A percentile compares a stretch with the other conserved stretches of the same genome.
Conservation (phyloP, 2,797 vertebrate species). For the Phoxinus dragarum region DNA sequence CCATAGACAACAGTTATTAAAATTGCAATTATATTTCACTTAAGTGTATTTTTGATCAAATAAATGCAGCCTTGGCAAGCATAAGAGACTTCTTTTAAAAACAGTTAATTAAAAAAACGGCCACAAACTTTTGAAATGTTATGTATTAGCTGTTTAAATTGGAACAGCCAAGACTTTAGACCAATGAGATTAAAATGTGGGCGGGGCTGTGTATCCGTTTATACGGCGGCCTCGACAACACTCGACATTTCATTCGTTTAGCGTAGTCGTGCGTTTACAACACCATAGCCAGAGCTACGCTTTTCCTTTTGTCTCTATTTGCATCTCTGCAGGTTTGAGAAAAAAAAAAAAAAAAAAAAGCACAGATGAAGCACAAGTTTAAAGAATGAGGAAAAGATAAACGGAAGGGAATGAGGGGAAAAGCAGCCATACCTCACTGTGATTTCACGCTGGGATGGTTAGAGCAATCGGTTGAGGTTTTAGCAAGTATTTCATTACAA, state of each 20-base stretch:
- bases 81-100: too few species aligned
- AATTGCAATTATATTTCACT: not conserved
- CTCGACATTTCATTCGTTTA: not conserved
- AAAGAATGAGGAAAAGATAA: not conserved
- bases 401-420: slow-evolving; percentile 20
- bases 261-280: not conserved
- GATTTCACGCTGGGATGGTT: slow-evolving; percentile 86
- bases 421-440: slow-evolving; percentile 83
- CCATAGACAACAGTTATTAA: not conserved
- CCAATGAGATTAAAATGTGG: not conserved
- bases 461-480: slow-evolving; percentile 76
- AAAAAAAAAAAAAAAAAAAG: slow-evolving; percentile 16
- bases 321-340: slow-evolving; percentile 21
- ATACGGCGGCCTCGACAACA: not conserved
- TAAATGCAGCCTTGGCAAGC: too few species aligned
- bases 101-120: too few species aligned
- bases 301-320: slow-evolving; percentile 46
- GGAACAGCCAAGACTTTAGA: not conserved
- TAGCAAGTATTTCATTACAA: slow-evolving; percentile 69
- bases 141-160: too few species aligned
- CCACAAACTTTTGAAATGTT: too few species aligned
- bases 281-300: not conserved
- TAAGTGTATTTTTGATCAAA: too few species aligned
- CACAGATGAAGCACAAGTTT: not conserved
- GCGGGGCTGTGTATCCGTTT: not conserved